These are phyloP conservation scores for Vulpes ferrilata DNA, from an alignment of 2,113 vertebrate species.

Conservation along the genomic window DNA sequence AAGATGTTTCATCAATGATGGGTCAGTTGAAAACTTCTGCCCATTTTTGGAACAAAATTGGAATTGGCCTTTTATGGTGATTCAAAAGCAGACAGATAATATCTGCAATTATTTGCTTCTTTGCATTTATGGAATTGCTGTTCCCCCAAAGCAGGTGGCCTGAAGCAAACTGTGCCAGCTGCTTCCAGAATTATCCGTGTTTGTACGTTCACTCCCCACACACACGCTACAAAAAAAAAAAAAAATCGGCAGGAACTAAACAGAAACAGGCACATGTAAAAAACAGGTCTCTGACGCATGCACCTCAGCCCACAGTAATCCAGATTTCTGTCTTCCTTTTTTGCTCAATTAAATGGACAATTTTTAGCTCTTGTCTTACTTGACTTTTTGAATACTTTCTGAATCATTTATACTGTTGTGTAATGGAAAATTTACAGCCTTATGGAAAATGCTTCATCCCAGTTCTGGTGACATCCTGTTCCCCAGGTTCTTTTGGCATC, in stretches of 20 bases:
- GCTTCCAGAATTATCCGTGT: constrained; percentile 69
- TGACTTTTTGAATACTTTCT: constrained; percentile 17
- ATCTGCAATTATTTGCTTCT: constrained; percentile 77
- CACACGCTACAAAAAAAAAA: not conserved
- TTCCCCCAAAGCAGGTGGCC: constrained; percentile 74
- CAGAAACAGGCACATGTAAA: constrained; percentile 60
- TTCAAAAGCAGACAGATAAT: constrained; percentile 67
- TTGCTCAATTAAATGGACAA: not conserved
- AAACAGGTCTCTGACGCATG: constrained; percentile 51
- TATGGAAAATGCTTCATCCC: not conserved
- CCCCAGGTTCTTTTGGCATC: not conserved
- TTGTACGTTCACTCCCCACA: constrained; percentile 60
- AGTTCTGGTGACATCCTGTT: not conserved
- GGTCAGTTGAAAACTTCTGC: not conserved
- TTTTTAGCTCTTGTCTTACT: not conserved
- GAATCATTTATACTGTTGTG: not conserved
- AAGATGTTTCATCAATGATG: not conserved
- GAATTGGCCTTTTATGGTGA: constrained; percentile 58
- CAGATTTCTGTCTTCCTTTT: constrained; percentile 2
- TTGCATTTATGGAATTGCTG: constrained; percentile 75
- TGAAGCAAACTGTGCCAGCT: constrained; percentile 72
- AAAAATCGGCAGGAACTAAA: constrained; percentile 57
- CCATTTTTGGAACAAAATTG: constrained; percentile 57
- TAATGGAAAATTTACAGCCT: not conserved
- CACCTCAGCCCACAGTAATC: not conserved